phyloP scores from a whole-genome alignment of 2,113 vertebrate species.

The Greenwoodochromis staneri region DNA sequence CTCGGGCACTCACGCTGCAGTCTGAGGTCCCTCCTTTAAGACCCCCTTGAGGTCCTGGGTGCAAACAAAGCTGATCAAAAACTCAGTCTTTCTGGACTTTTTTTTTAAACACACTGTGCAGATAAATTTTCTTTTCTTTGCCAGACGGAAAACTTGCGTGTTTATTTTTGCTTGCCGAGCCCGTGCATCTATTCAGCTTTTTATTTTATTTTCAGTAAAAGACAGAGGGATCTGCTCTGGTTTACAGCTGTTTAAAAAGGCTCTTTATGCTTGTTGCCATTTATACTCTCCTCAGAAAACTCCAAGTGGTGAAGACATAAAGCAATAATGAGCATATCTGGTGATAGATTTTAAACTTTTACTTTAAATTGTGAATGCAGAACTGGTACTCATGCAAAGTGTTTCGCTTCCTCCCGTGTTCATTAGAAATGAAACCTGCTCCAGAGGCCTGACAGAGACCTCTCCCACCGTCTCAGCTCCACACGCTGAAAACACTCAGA shows the following conservation, averaged over 20 bases:
- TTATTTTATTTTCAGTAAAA: accelerated
- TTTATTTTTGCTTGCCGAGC: not conserved
- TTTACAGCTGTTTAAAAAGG: not conserved
- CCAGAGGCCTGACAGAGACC: not conserved
- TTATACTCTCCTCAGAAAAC: not conserved
- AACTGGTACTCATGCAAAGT: accelerated
- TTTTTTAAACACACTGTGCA: not conserved
- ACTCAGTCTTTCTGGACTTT: not conserved
- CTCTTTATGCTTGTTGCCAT: not conserved
- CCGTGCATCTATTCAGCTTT: not conserved
- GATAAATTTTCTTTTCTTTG: not conserved
- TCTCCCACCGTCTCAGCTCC: not conserved
- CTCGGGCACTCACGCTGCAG: not conserved
- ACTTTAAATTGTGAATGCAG: not conserved
- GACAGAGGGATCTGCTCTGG: accelerated
- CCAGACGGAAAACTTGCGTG: accelerated
- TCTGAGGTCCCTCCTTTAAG: not conserved
- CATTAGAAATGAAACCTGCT: not conserved
- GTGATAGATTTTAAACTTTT: not conserved
- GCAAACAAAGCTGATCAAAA: not conserved
- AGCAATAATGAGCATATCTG: not conserved
- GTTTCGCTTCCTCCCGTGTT: not conserved
- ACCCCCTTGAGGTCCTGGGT: not conserved
- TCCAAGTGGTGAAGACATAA: not conserved
- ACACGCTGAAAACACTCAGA: not conserved